Evolutionary conservation across 2,888 invertebrate genomes (phyloP).

Genomic region (Globia sparganii): DNA sequence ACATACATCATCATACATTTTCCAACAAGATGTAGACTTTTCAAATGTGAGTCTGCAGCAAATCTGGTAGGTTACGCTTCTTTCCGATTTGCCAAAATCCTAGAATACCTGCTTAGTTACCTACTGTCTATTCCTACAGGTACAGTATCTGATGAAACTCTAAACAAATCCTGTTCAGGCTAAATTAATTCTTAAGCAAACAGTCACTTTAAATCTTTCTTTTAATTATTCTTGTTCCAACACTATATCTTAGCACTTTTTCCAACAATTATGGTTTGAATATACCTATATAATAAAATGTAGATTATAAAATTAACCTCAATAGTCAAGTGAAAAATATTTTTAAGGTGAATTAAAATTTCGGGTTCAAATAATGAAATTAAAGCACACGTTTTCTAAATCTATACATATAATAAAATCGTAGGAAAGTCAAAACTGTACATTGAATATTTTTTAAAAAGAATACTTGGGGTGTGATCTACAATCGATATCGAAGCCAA

Average conservation of each 20-base stretch:
- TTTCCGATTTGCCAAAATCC: background rate
- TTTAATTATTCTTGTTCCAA: background rate
- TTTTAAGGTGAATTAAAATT: background rate
- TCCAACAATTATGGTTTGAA: background rate
- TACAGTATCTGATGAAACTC: background rate
- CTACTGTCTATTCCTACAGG: background rate
- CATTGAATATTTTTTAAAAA: too few species aligned
- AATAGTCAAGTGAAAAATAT: too few species aligned
- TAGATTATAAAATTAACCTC: background rate
- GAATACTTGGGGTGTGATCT: too few species aligned
- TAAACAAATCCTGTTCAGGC: background rate
- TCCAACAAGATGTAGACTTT: background rate
- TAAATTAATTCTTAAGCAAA: background rate
- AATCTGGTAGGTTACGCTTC: background rate
- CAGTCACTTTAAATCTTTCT: background rate
- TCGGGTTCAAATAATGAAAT: background rate
- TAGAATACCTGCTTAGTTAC: background rate
- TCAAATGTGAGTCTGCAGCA: background rate
- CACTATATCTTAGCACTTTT: background rate
- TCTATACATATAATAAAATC: too few species aligned
- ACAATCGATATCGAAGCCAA: too few species aligned
- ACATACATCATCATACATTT: background rate
- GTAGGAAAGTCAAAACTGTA: too few species aligned
- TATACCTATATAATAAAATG: background rate
- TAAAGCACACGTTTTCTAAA: background rate